A percentile compares a stretch with the other conserved stretches of the same genome.
Conservation (phyloP, 2,888 invertebrate species). For the Drosophila bunnanda region DNA sequence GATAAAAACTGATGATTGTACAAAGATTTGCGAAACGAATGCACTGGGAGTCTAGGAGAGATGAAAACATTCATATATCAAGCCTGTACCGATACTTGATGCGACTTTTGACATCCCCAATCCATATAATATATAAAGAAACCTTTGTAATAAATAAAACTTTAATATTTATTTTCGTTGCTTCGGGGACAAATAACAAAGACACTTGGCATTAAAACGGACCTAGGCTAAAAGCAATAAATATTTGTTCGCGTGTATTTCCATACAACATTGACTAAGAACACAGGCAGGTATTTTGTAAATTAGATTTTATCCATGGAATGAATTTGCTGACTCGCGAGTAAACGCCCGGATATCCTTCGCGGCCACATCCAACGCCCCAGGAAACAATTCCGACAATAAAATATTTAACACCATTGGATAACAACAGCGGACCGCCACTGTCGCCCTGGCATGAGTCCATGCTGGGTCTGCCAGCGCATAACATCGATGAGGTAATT, state of each 20-base stretch:
- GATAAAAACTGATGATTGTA: slow-evolving; percentile 11
- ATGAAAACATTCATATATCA: background rate
- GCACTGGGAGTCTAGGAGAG: background rate
- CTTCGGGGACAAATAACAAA: slow-evolving; percentile 27
- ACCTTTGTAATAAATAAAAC: slow-evolving; percentile 12
- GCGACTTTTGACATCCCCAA: background rate
- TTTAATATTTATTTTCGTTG: slow-evolving; percentile 22
- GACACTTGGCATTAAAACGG: slow-evolving; percentile 25
- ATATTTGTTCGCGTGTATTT: slow-evolving; percentile 33
- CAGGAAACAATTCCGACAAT: slow-evolving; percentile 94
- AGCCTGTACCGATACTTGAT: background rate
- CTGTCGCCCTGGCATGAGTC: slow-evolving; percentile 96
- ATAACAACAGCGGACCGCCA: slow-evolving; percentile 92
- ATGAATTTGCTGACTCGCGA: slow-evolving; percentile 85
- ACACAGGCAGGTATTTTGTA: slow-evolving; percentile 91
- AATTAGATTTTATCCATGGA: slow-evolving; percentile 91
- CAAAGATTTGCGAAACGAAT: background rate
- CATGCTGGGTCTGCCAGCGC: slow-evolving; percentile 92
- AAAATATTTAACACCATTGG: slow-evolving; percentile 91
- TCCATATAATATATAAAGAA: background rate
- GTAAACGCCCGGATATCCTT: slow-evolving; percentile 86
- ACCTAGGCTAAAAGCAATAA: slow-evolving; percentile 35
- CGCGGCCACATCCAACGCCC: slow-evolving; percentile 88
- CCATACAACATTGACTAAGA: slow-evolving; percentile 66
- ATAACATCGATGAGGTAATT: slow-evolving; percentile 93